Conservation (phyloP, 1,140 invertebrate genomes). For the Lamellibrachia luymesi region DNA sequence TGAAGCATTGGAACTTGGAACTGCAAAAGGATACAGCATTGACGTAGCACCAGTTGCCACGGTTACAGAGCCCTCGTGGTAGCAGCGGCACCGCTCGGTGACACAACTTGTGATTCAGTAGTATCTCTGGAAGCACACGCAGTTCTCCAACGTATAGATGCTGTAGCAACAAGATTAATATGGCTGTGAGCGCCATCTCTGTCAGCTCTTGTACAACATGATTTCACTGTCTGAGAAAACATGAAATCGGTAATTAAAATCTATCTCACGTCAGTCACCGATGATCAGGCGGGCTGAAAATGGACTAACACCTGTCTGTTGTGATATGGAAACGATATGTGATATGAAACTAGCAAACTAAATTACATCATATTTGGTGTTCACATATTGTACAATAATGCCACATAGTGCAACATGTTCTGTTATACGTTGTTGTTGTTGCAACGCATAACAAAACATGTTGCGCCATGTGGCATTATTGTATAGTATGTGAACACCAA, state of each 20-base stretch:
- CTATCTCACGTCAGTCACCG: not conserved
- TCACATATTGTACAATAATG: too few species aligned
- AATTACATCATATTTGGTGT: too few species aligned
- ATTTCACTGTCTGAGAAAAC: not conserved
- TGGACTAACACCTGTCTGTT: too few species aligned
- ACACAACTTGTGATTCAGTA: slow-evolving; percentile 30
- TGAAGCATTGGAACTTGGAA: slow-evolving; percentile 65
- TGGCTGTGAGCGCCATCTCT: not conserved
- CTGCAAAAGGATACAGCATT: slow-evolving; percentile 68
- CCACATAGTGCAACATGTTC: not conserved
- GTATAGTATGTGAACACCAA: too few species aligned
- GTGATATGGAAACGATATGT: too few species aligned
- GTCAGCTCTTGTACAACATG: not conserved
- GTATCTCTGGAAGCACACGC: slow-evolving; percentile 31
- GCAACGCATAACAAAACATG: not conserved
- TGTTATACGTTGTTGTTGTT: not conserved
- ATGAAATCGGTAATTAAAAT: not conserved
- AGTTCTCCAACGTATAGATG: not conserved
- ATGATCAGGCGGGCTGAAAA: not conserved
- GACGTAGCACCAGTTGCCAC: slow-evolving; percentile 93
- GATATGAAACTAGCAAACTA: too few species aligned
- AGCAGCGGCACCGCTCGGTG: slow-evolving; percentile 58
- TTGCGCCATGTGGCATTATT: too few species aligned
- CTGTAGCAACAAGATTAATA: not conserved
- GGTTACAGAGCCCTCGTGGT: slow-evolving; percentile 84